Evolutionary conservation across 2,113 vertebrate genomes (phyloP).

Genomic region (Pygoscelis antarcticus): DNA sequence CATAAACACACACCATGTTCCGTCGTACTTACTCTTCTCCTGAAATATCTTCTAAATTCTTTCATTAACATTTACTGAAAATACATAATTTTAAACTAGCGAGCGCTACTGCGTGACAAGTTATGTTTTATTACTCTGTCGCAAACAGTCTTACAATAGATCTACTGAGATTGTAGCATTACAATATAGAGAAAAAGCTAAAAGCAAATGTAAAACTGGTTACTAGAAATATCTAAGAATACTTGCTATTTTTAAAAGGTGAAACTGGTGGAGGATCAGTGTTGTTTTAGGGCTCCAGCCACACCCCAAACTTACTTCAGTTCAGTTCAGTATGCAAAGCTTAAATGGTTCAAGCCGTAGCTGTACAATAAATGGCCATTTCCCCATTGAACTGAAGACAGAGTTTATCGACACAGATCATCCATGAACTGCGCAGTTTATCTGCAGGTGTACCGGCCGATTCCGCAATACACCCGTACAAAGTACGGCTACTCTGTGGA

Average conservation of each 20-base stretch:
- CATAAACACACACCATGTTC: neutral
- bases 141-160: too few relatives aligned
- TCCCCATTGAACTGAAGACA: neutral
- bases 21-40: neutral
- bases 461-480: too few relatives aligned
- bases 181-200: neutral
- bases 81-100: neutral
- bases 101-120: fast-evolving
- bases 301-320: neutral
- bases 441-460: neutral
- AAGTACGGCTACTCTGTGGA: fast-evolving
- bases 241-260: neutral
- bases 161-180: neutral
- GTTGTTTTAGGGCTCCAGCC: neutral
- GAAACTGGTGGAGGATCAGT: neutral
- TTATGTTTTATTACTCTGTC: neutral
- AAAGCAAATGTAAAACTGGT: neutral
- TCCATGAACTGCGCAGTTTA: neutral
- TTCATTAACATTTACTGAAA: neutral
- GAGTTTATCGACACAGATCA: neutral
- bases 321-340: neutral
- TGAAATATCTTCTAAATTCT: neutral
- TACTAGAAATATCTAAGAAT: neutral
- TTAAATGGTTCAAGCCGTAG: neutral
- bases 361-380: neutral